A percentile compares a stretch with the other conserved stretches of the same genome.
Conservation (phyloP, 2,888 invertebrate species). For the Andrena praecox region DNA sequence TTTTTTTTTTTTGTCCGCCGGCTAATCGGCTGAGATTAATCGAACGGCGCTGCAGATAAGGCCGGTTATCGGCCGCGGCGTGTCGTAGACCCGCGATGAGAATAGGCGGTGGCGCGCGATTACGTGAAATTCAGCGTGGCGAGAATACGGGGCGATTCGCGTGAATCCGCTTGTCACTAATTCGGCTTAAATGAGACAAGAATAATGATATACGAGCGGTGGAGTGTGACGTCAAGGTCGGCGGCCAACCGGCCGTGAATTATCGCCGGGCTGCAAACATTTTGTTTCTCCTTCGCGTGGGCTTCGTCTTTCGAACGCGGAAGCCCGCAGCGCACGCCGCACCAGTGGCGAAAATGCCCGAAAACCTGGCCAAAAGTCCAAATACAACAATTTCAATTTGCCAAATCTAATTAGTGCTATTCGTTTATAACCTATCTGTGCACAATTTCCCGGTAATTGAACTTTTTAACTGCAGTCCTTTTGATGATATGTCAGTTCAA, state of each 20-base stretch:
- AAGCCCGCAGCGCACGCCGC: neutral
- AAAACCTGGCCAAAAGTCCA: too few relatives aligned
- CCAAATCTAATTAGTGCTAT: too few relatives aligned
- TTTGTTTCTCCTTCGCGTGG: constrained; percentile 17
- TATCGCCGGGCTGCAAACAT: constrained; percentile 15
- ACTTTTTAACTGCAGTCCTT: too few relatives aligned
- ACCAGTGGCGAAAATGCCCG: too few relatives aligned
- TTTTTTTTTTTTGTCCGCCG: neutral
- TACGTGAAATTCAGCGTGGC: constrained; percentile 43
- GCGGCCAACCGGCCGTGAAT: constrained; percentile 32
- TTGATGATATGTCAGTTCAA: too few relatives aligned
- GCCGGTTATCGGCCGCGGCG: neutral
- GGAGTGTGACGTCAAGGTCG: constrained; percentile 45
- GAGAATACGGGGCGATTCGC: constrained; percentile 40
- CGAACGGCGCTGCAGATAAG: constrained; percentile 39
- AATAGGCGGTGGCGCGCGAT: constrained; percentile 25
- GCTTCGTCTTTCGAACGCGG: neutral
- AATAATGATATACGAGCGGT: constrained; percentile 48
- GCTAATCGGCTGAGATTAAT: constrained; percentile 50
- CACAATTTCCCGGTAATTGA: too few relatives aligned
- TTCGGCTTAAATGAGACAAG: constrained; percentile 56
- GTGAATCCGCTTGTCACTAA: constrained; percentile 51
- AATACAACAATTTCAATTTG: too few relatives aligned
- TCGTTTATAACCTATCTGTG: too few relatives aligned
- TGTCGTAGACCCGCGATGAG: neutral